Evolutionary conservation across 1,140 invertebrate species (phyloP).

Genomic region (Daktulosphaira vitifoliae): DNA sequence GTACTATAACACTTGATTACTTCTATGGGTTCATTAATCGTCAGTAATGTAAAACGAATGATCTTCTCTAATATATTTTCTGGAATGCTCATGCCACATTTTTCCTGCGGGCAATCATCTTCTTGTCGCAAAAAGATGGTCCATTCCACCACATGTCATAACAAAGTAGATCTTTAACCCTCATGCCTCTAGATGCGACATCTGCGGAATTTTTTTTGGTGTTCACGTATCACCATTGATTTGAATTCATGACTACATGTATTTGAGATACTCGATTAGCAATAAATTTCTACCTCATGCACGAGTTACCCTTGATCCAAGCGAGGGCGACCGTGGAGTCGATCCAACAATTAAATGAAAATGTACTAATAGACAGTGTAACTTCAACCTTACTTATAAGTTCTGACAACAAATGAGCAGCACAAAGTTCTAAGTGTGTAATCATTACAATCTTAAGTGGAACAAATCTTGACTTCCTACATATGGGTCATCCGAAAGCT

Average conservation of each 20-base stretch:
- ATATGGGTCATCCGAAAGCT: too few species aligned
- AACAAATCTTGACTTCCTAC: slow-evolving; percentile 41
- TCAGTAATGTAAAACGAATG: too few species aligned
- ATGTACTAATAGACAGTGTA: background rate
- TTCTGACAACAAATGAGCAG: slow-evolving; percentile 39
- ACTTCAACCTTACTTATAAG: slow-evolving; percentile 36
- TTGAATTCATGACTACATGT: background rate
- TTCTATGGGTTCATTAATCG: too few species aligned
- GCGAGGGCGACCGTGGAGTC: background rate
- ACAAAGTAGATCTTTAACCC: too few species aligned
- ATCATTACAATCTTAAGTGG: slow-evolving; percentile 42
- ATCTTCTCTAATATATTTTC: too few species aligned
- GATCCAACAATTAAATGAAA: background rate
- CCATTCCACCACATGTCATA: too few species aligned
- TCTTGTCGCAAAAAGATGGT: too few species aligned
- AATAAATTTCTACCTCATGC: background rate
- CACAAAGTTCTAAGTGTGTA: slow-evolving; percentile 43
- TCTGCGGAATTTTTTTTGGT: background rate
- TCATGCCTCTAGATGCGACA: too few species aligned
- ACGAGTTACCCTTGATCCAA: background rate
- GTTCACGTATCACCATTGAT: background rate
- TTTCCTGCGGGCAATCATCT: too few species aligned
- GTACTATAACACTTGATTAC: too few species aligned
- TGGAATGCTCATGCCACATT: too few species aligned
- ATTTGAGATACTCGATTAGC: background rate